Evolutionary conservation across 92 coral and sea anemone genomes (phyloP), one percentile per base, ranked within the genome.

Genomic region (Paragorgia papillata): DNA sequence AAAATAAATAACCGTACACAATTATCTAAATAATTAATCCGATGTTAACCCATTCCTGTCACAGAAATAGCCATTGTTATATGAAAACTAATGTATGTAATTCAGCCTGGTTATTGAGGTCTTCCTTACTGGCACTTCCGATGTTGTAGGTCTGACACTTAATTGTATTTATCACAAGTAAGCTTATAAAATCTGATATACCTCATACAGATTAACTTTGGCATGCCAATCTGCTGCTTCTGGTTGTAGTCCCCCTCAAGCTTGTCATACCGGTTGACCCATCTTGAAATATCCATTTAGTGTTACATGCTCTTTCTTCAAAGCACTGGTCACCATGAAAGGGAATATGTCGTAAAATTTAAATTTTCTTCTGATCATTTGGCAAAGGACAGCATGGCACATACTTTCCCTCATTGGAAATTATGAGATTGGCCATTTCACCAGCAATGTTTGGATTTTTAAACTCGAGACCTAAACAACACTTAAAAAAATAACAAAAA

Each of bases 181-280:
- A n/a, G n/a, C n/a, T n/a, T n/a, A n/a, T n/a, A 51, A 17, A 22
- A 17, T 19, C 17, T 3, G 19, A 22, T 51, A 19, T 29, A 81
- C 89, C 75, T 75, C 74, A 50, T 85, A 85, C 33, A 85, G 57
- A 14, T 80, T 85, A n/a, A n/a, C n/a, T n/a, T n/a, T n/a, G n/a
- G n/a, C n/a, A n/a, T n/a, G n/a, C n/a, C n/a, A n/a, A n/a, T 68
- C 90, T 30, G 87, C 90, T 59, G 54, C 69, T 49, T 87, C 87
- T n/a, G 90, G 73, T 22, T 56, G 63, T 21, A 83, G 48, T 15
- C n/a, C n/a, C 82, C 87, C 54, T 83, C 87, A 15, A 87, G 68
- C 9, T 83, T 28, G 30, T 87, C 90, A 29, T 63, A 82, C 24
- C 27, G 51, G 66, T 71, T 54, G 5, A 37, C 54, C 87, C 90